Conservation (phyloP, 2,797 vertebrate genomes). For the Huso huso region DNA sequence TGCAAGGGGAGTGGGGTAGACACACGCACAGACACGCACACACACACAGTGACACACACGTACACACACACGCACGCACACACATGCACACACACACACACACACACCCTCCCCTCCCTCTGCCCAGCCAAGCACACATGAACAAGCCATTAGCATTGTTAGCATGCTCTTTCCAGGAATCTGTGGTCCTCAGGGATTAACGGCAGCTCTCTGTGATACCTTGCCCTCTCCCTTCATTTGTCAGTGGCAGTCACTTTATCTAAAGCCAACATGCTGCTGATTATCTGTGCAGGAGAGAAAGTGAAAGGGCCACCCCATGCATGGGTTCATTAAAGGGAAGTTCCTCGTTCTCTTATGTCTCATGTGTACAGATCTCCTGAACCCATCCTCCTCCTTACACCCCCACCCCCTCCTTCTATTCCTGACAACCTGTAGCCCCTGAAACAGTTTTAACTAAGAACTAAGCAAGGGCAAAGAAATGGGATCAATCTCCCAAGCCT, state of each 20-base stretch:
- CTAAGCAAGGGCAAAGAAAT: too few relatives aligned
- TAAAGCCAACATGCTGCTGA: background rate
- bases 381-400: background rate
- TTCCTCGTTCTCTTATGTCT: too few relatives aligned
- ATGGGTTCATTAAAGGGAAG: background rate
- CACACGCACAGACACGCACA: background rate
- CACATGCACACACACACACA: background rate
- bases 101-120: background rate
- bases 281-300: background rate
- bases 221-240: slow-evolving; percentile 18
- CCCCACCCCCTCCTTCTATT: background rate
- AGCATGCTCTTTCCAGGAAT: background rate
- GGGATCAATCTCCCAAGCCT: too few relatives aligned
- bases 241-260: slow-evolving; percentile 1
- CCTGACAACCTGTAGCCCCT: too few relatives aligned
- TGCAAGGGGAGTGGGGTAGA: background rate
- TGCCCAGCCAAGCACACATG: background rate
- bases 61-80: background rate
- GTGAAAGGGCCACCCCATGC: background rate
- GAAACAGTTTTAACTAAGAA: too few relatives aligned
- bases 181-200: slow-evolving; percentile 22
- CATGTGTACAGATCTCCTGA: too few relatives aligned
- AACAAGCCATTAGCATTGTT: background rate
- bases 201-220: slow-evolving; percentile 26
- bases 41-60: background rate